Conservation (phyloP, 2,888 invertebrate species). For the Phrixothrix hirtus region DNA sequence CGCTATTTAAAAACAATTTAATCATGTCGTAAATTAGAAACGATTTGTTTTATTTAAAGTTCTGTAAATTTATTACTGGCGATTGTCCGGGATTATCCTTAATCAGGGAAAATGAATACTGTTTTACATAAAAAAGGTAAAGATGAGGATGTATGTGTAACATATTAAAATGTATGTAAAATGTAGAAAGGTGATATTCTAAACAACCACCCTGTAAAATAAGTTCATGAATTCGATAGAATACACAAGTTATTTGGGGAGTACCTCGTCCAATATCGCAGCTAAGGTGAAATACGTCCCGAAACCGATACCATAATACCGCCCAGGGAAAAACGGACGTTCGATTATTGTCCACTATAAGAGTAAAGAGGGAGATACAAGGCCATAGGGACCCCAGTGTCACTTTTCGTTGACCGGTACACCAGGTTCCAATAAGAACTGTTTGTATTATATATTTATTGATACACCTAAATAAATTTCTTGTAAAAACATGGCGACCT, state of each 20-base stretch:
- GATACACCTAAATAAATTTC: slow-evolving; percentile 11
- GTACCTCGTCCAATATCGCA: slow-evolving; percentile 41
- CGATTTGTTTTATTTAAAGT: too few species aligned
- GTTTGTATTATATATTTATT: slow-evolving; percentile 37
- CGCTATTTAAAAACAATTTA: too few species aligned
- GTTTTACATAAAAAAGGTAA: too few species aligned
- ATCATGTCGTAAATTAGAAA: too few species aligned
- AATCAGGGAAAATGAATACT: too few species aligned
- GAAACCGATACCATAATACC: slow-evolving; percentile 41
- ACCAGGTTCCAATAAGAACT: slow-evolving; percentile 31
- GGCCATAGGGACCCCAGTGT: slow-evolving; percentile 39
- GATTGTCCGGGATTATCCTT: too few species aligned
- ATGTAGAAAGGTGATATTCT: too few species aligned
- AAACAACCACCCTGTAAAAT: slow-evolving; percentile 26
- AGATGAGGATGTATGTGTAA: too few species aligned
- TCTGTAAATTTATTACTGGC: too few species aligned
- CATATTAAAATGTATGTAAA: too few species aligned
- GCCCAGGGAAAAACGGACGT: slow-evolving; percentile 39
- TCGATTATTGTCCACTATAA: slow-evolving; percentile 44
- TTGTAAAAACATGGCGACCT: slow-evolving; percentile 5
- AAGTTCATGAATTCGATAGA: slow-evolving; percentile 30
- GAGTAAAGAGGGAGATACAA: slow-evolving; percentile 44
- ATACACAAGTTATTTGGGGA: slow-evolving; percentile 40
- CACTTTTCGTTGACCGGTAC: slow-evolving; percentile 40
- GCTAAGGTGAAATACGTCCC: slow-evolving; percentile 42